Evolutionary conservation across 2,113 vertebrate species (phyloP).

Genomic region (Petromus typicus): DNA sequence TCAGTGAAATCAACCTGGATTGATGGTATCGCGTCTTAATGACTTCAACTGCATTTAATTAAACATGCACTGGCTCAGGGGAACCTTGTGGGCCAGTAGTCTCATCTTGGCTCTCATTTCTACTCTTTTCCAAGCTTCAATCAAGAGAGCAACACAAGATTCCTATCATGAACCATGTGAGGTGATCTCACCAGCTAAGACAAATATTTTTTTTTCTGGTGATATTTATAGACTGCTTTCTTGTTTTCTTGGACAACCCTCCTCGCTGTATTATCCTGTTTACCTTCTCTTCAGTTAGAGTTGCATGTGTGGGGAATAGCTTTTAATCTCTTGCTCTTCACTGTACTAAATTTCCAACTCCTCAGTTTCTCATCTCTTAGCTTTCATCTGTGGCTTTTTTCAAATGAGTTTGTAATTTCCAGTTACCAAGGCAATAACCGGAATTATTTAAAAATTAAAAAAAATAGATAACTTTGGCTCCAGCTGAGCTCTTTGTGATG

Average conservation of each 20-base stretch:
- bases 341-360: not conserved
- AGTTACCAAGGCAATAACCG: slow-evolving; percentile 33
- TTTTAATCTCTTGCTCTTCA: not conserved
- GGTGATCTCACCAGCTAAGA: slow-evolving; percentile 74
- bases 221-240: slow-evolving; percentile 73
- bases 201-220: slow-evolving; percentile 66
- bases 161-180: slow-evolving; percentile 50
- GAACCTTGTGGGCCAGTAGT: not conserved
- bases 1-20: not conserved
- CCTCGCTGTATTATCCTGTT: slow-evolving; percentile 29
- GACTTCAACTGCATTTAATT: slow-evolving; percentile 62
- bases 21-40: not conserved
- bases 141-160: slow-evolving; percentile 62
- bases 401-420: slow-evolving; percentile 25
- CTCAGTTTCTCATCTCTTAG: slow-evolving; percentile 46
- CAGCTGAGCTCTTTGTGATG: not conserved
- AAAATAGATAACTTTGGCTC: not conserved
- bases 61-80: not conserved
- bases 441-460: not conserved
- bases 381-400: slow-evolving; percentile 30
- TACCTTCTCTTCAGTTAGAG: slow-evolving; percentile 43
- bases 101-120: slow-evolving; percentile 27
- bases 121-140: slow-evolving; percentile 64
- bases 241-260: slow-evolving; percentile 44
- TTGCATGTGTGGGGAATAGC: not conserved